Conservation (phyloP, 2,888 invertebrate species). For the Drosophila dives region DNA sequence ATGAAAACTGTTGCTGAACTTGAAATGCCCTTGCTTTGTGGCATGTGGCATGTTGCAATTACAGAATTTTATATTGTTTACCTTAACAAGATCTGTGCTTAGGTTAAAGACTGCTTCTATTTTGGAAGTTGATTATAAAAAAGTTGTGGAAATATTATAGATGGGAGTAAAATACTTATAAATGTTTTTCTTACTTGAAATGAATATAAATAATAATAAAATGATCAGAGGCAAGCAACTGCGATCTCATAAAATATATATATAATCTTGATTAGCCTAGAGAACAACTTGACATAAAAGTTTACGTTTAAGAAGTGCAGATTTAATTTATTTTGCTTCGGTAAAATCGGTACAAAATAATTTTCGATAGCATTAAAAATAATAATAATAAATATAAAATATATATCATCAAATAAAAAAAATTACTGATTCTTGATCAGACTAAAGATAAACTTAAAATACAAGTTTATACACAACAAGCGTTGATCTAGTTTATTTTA, state of each 20-base stretch:
- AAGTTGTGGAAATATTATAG: neutral
- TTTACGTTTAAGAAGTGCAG: neutral
- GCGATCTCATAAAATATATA: accelerated
- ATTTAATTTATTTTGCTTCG: neutral
- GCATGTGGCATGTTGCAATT: neutral
- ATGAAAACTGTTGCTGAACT: neutral
- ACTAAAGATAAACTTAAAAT: neutral
- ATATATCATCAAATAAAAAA: too few species aligned
- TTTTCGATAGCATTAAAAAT: too few species aligned
- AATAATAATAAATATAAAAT: too few species aligned
- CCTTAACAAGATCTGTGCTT: neutral
- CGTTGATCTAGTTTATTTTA: neutral
- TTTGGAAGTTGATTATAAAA: neutral
- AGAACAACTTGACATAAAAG: neutral
- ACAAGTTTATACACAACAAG: too few species aligned
- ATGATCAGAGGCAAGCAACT: neutral
- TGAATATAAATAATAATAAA: neutral
- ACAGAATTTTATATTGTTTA: neutral
- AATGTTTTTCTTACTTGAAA: neutral
- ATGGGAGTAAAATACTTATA: neutral
- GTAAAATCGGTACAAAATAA: neutral
- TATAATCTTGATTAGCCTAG: neutral
- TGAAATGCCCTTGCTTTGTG: neutral
- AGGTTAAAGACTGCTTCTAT: too few species aligned
- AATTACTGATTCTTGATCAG: neutral